Base-by-base conservation (phyloP, 2,888 invertebrate genomes). In the Acleris literana region DNA sequence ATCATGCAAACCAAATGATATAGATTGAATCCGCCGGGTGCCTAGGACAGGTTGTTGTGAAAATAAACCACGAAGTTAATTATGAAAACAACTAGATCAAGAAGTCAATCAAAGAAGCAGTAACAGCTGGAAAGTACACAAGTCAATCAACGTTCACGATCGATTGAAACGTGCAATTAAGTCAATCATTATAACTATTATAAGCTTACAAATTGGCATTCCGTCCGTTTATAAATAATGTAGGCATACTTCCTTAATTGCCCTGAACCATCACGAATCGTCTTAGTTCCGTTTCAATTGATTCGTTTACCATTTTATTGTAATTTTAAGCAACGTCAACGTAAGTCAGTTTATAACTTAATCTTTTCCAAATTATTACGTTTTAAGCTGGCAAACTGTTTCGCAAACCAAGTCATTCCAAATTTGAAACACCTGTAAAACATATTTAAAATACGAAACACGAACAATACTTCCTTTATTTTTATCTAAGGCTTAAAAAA, bases 181-280 rank as follows among this genome's bases (percentile, higher is more conserved):
- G 48, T 39, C 52, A 66, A 62, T 66, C 57, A 66, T 53, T 48
- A 57, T 48, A 25, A 57, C 39, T 66, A 66, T 57, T 48, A 57
- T 48, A 39, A 57, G 46, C 62, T 66, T 66, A 66, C 61, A 25
- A 56, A 56, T 17, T 18, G 57, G 25, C 62, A 62, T 62, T 66
- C 57, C 65, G 44, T n/a, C 44, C 46, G 57, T 62, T 65, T 57
- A 62, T 52, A 53, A 17, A 39, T 39, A 39, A 46, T 18, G 57
- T 53, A 39, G 46, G 39, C 51, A 25, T 65, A 65, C 56, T 61
- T 59, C 56, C 56, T 66, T 66, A 66, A 66, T 65, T 56, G 61
- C 55, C 33, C 48, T 44, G 48, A 66, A 43, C 66, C 61, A 53
- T 66, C 52, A 52, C 39, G 29, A 66, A 62, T 66, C 53, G 48